A percentile compares a stretch with the other conserved stretches of the same genome.
Evolutionary conservation across 1,140 invertebrate genomes (phyloP).

Genomic region (Drosophila varians): DNA sequence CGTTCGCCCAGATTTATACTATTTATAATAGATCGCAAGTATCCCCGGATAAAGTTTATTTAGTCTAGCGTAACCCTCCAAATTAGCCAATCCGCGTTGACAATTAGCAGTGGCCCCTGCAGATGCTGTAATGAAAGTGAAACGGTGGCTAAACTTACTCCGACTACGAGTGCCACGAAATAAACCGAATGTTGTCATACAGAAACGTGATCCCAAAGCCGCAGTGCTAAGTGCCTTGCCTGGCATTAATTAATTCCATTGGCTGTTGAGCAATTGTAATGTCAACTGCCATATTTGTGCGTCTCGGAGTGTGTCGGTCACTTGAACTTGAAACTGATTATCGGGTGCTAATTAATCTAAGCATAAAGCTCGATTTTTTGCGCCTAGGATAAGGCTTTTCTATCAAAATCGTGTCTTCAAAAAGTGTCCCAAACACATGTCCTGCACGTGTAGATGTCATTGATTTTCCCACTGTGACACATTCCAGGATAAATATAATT

Average conservation of each 20-base stretch:
- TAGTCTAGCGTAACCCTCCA: slow-evolving; percentile 4
- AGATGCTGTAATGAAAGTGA: slow-evolving; percentile 47
- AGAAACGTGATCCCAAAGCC: slow-evolving; percentile 31
- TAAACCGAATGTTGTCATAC: slow-evolving; percentile 33
- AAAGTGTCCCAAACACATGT: too few relatives aligned
- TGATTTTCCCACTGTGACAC: slow-evolving; percentile 24
- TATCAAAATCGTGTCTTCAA: too few relatives aligned
- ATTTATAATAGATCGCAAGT: slow-evolving; percentile 16
- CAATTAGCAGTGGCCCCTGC: slow-evolving; percentile 1
- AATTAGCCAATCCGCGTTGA: slow-evolving; percentile 24
- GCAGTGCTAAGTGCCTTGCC: slow-evolving; percentile 14
- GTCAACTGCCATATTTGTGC: slow-evolving; percentile 20
- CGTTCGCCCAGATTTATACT: slow-evolving; percentile 38
- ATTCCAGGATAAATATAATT: background rate
- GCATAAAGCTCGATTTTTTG: slow-evolving; percentile 2
- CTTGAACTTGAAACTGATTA: slow-evolving; percentile 60
- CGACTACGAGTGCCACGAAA: background rate
- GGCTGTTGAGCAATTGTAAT: slow-evolving; percentile 32
- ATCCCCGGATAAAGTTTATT: slow-evolving; percentile 1
- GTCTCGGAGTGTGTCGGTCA: slow-evolving; percentile 12
- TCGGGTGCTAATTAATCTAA: slow-evolving; percentile 16
- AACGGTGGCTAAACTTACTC: slow-evolving; percentile 4
- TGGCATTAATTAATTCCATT: slow-evolving; percentile 23
- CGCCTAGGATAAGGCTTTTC: background rate
- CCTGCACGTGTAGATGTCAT: slow-evolving; percentile 5